A percentile compares a stretch with the other conserved stretches of the same genome.
Evolutionary conservation across 2,113 vertebrate species (phyloP).

Genomic region (Leptosomus discolor): DNA sequence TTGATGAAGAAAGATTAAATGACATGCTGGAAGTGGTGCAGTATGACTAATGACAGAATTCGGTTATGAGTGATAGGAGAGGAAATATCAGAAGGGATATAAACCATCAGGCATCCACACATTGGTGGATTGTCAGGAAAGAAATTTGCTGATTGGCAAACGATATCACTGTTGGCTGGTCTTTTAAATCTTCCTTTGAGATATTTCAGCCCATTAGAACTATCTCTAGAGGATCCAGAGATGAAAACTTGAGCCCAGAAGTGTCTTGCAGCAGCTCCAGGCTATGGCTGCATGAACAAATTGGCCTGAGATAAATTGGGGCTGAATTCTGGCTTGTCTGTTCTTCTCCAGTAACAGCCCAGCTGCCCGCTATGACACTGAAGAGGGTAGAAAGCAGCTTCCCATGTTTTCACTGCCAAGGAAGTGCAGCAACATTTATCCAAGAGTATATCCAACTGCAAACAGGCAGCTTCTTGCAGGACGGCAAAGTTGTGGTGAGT

Average conservation of each 20-base stretch:
- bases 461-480: background rate
- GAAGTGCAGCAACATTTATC: background rate
- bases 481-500: background rate
- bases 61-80: background rate
- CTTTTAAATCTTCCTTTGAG: background rate
- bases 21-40: constrained; percentile 21
- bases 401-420: background rate
- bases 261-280: background rate
- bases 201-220: background rate
- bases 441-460: background rate
- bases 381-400: background rate
- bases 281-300: background rate
- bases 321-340: background rate
- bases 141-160: background rate
- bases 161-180: background rate
- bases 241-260: background rate
- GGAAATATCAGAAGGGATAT: background rate
- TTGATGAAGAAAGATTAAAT: constrained; percentile 38
- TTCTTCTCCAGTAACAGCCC: background rate
- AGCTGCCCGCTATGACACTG: background rate
- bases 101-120: background rate
- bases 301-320: background rate
- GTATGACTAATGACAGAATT: constrained; percentile 36
- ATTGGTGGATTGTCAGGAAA: background rate
- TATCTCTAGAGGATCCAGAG: background rate